Conservation (phyloP, 2,888 invertebrate species). For the Morpho helenor region DNA sequence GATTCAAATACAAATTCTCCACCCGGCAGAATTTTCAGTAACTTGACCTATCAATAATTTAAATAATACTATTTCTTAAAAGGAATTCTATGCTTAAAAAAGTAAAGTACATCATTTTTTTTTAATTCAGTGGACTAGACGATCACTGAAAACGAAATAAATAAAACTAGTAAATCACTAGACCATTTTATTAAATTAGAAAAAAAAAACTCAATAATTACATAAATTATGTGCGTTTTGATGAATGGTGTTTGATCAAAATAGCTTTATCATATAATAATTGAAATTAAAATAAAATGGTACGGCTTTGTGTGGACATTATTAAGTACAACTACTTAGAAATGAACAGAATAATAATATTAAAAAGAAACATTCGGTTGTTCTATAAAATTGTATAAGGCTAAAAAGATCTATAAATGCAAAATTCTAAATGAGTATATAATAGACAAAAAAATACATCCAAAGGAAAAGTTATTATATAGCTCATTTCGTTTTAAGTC, state of each 20-base stretch:
- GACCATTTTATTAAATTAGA: slow-evolving; percentile 74
- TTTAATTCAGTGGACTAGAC: no score
- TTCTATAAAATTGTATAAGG: slow-evolving; percentile 64
- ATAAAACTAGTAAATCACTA: slow-evolving; percentile 45
- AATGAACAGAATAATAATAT: slow-evolving; percentile 39
- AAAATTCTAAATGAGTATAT: slow-evolving; percentile 71
- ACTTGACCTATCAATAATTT: no score
- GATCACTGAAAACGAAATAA: slow-evolving; percentile 11
- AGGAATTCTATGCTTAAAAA: no score
- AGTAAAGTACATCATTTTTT: no score
- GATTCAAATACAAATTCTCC: no score
- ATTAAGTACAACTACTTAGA: slow-evolving; percentile 64
- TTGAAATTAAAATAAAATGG: slow-evolving; percentile 51
- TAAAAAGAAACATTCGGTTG: slow-evolving; percentile 40
- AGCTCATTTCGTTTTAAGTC: slow-evolving; percentile 72
- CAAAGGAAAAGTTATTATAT: slow-evolving; percentile 61
- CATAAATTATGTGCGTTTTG: slow-evolving; percentile 73
- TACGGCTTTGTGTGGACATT: slow-evolving; percentile 59
- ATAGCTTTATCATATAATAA: slow-evolving; percentile 42
- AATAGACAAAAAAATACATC: slow-evolving; percentile 72
- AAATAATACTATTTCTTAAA: no score
- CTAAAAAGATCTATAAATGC: slow-evolving; percentile 78
- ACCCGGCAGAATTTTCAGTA: no score
- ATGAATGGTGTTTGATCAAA: slow-evolving; percentile 55
- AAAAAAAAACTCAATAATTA: slow-evolving; percentile 70